Conservation (phyloP, 2,888 invertebrate genomes). For the Stenolophus ochropezus region DNA sequence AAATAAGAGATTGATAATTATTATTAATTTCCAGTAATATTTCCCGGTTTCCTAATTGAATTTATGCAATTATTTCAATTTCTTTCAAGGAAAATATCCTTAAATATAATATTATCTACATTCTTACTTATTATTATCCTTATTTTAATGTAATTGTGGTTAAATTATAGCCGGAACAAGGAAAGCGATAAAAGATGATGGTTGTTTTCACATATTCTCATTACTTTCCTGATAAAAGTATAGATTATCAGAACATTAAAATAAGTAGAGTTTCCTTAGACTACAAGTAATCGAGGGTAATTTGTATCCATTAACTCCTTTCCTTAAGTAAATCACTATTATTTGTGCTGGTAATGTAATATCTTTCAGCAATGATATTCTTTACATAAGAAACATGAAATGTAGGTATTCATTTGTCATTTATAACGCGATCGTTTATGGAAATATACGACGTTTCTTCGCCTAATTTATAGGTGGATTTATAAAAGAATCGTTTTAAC, state of each 20-base stretch:
- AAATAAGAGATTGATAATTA: too few species aligned
- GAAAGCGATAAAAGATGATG: background rate
- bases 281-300: background rate
- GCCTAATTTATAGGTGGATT: background rate
- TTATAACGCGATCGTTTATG: too few species aligned
- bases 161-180: background rate
- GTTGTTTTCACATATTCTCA: background rate
- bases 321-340: background rate
- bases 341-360: background rate
- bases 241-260: background rate
- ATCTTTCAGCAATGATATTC: conserved; percentile 22
- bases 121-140: background rate
- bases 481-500: background rate
- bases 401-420: background rate
- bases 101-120: background rate
- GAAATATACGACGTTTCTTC: background rate
- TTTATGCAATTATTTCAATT: background rate
- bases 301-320: background rate
- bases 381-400: conserved; percentile 11
- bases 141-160: background rate
- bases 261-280: background rate
- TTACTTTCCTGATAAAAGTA: background rate
- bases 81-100: background rate
- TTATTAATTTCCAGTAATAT: too few species aligned
- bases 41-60: background rate